phyloP scores from a whole-genome alignment of 2,797 vertebrate species.

The Gymnopithys bicolor region DNA sequence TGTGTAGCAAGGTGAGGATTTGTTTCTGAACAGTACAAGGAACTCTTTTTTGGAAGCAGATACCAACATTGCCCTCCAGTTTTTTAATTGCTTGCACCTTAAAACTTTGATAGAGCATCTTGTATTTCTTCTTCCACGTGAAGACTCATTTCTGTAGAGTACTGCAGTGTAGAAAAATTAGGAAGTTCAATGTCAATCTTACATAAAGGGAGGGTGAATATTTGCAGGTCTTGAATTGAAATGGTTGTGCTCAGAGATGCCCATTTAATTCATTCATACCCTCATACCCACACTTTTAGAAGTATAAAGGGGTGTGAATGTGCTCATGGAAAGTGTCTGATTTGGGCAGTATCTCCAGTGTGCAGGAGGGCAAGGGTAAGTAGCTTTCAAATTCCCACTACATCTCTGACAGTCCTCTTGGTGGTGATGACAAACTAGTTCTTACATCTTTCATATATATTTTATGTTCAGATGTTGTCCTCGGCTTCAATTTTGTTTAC shows the following conservation, averaged over 20 bases:
- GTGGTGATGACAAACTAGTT: background rate
- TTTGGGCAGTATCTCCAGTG: background rate
- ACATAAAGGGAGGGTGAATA: background rate
- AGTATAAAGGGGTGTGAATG: fast-evolving
- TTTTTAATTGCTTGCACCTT: background rate
- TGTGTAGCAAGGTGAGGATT: background rate
- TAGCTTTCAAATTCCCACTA: background rate
- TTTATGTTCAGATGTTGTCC: background rate
- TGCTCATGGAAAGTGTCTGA: background rate
- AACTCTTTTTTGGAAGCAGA: background rate
- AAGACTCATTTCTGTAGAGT: background rate
- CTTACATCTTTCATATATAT: background rate
- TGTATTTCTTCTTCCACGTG: background rate
- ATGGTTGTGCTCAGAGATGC: background rate
- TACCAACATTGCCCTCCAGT: background rate
- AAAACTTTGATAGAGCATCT: background rate
- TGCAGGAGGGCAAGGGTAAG: background rate
- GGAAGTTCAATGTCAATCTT: background rate
- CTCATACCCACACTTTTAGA: fast-evolving
- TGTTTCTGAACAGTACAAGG: background rate
- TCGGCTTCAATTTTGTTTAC: background rate
- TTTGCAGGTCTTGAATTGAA: background rate
- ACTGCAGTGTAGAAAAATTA: background rate
- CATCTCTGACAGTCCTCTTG: background rate
- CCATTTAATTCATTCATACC: background rate